These are phyloP conservation scores for Dromococcyx pavoninus DNA, from an alignment of 2,797 vertebrate genomes.

Conservation along the genomic window DNA sequence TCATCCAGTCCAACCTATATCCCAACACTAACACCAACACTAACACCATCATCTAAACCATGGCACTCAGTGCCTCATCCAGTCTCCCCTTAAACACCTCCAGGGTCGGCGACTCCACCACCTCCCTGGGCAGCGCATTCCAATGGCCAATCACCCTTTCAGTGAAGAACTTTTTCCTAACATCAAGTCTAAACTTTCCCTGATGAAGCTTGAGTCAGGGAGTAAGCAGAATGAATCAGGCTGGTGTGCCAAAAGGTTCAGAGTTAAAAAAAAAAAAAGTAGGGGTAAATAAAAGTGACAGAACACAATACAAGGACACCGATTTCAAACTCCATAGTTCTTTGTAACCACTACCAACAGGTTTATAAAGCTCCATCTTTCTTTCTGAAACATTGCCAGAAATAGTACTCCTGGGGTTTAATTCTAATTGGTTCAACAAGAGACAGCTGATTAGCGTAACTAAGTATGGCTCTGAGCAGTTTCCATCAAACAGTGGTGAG, in stretches of 20 bases:
- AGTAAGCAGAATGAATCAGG: background rate
- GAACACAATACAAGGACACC: background rate
- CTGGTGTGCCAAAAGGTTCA: background rate
- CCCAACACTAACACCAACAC: too few species aligned
- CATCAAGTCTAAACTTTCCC: too few species aligned
- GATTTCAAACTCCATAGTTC: background rate
- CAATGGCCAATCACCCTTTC: too few species aligned
- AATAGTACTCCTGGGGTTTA: background rate
- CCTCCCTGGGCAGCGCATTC: too few species aligned
- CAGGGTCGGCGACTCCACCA: too few species aligned
- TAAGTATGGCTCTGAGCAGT: constrained; percentile 20
- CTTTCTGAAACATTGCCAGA: constrained; percentile 2
- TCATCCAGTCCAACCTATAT: too few species aligned
- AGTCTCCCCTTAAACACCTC: too few species aligned
- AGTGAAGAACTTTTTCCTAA: too few species aligned
- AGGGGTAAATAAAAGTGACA: background rate
- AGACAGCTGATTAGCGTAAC: constrained; percentile 13
- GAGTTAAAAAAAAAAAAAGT: background rate
- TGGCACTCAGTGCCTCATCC: too few species aligned
- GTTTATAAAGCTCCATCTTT: background rate
- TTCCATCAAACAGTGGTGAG: background rate
- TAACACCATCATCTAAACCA: too few species aligned
- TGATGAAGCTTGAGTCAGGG: too few species aligned
- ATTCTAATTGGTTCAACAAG: constrained; percentile 21
- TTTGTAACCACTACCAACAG: background rate